Evolutionary conservation across 2,888 invertebrate genomes (phyloP), one percentile per base, ranked within the genome.

Genomic region (Campoplex nolae): DNA sequence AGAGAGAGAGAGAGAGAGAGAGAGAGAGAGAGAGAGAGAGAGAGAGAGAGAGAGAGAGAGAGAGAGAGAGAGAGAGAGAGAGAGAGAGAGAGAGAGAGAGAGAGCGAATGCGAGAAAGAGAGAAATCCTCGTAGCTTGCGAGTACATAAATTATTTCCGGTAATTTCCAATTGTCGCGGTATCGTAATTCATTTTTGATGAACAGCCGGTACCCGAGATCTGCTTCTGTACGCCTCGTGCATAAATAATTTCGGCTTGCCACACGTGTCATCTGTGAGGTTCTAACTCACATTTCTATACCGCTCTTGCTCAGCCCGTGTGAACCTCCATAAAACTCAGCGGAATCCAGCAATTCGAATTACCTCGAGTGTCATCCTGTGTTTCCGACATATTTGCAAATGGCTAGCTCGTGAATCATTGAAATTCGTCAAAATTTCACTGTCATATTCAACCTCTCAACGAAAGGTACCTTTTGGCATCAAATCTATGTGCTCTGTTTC

Each of bases 111-210:
- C 4, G n/a, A 62, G 62, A 32, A 13, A 32, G 62, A 11, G n/a
- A 56, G 58, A 58, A 11, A n/a, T 42, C 42, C 11, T 68, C 56
- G 38, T 54, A 70, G 48, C 23, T 78, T 28, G 68, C 70, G 70
- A 79, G 84, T 87, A 79, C 87, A 87, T 85, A 84, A 87, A 87
- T 87, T 84, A 87, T 87, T 87, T 87, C 87, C 87, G 84, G 87
- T 83, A 84, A 87, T 87, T 84, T 84, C 87, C 87, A 87, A 87
- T 84, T 87, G 84, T 83, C 87, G 82, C 82, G 82, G 82, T 83
- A 84, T 83, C 82, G 82, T 87, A 84, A 87, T 87, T 87, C 87
- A 87, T 87, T 87, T 87, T 87, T 83, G 82, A 87, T 85, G 87
- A 84, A 87, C 82, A 84, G 84, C 78, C 75, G 82, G 84, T 62